Evolutionary conservation across 2,113 vertebrate genomes (phyloP), one percentile per base, ranked within the genome.

Genomic region (Scopus umbretta): DNA sequence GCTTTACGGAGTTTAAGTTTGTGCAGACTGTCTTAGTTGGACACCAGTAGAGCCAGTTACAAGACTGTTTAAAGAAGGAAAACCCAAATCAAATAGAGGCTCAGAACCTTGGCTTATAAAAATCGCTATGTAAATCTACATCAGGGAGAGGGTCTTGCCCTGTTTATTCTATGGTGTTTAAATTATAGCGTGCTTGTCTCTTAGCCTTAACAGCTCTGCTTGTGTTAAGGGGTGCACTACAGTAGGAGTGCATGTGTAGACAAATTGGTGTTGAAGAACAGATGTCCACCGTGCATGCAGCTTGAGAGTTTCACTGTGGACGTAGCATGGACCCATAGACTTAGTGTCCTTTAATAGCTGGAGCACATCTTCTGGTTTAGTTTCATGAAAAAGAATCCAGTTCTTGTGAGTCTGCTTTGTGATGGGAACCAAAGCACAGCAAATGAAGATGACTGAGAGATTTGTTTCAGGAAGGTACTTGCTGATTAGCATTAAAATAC

Each of bases 311-410:
- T 88, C 49, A 11, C 61, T 63, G 34, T 3, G 3, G 27, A 20
- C 0, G 1, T n/a, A 12, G 40, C 23, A 11, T 32, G 25, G 16
- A 59, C 18, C 43, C 11, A 2, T 11, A 52, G 50, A 7, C 32
- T 53, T 63, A 11, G 29, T 0, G 2, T 61, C 45, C 18, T 50
- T n/a, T 71, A 43, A n/a, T 15, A 66, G 49, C 7, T 55, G 65
- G 47, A 67, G 40, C 45, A 29, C 18, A 16, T 49, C 53, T 70
- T 79, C 61, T n/a, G n/a, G 19, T 50, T 75, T 50, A 16, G 27
- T 29, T 82, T 36, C 17, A 3, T 36, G 40, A 71, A 58, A 75
- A 5, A 8, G 30, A 45, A n/a, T 26, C 72, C 7, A 7, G 25
- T 56, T 82, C 52, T 38, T 74, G 73, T 58, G 29, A 58, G 29